These are phyloP conservation scores for Lota lota DNA, from an alignment of 2,113 vertebrate species.

Conservation along the genomic window DNA sequence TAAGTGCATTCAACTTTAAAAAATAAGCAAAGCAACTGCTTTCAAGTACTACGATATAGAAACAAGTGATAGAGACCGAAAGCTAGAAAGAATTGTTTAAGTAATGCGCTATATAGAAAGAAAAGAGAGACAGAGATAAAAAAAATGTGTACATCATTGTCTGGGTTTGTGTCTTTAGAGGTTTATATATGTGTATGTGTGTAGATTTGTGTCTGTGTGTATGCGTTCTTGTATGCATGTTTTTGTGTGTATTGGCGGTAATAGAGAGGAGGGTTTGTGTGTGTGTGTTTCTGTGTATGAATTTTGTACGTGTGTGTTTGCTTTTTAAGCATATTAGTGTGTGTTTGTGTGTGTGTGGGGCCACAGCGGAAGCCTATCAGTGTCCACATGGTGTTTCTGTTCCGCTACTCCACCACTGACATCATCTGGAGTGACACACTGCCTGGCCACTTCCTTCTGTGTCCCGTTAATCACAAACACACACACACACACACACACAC, in stretches of 20 bases:
- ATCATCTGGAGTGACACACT: constrained; percentile 58
- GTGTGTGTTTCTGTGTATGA: too few species aligned
- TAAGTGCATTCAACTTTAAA: too few species aligned
- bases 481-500: constrained; percentile 34
- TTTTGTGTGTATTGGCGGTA: background rate
- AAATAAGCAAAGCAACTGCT: too few species aligned
- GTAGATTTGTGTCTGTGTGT: constrained; percentile 1
- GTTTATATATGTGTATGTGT: constrained; percentile 1
- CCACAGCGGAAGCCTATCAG: constrained; percentile 59
- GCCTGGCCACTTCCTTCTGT: constrained; percentile 56
- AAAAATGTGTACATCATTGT: constrained; percentile 2
- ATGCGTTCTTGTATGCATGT: background rate
- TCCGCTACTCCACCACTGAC: constrained; percentile 57
- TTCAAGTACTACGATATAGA: too few species aligned
- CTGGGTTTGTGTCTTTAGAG: background rate
- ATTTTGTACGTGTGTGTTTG: too few species aligned
- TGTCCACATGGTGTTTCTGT: constrained; percentile 58
- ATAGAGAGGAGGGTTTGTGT: too few species aligned
- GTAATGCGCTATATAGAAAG: background rate
- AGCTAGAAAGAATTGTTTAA: constrained; percentile 11
- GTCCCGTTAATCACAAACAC: constrained; percentile 54
- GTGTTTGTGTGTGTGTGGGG: constrained; percentile 4
- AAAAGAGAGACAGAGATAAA: constrained; percentile 23
- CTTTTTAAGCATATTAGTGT: too few species aligned
- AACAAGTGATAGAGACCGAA: too few species aligned